Evolutionary conservation across 2,888 invertebrate genomes (phyloP).

Genomic region (Psylliodes chrysocephalus): DNA sequence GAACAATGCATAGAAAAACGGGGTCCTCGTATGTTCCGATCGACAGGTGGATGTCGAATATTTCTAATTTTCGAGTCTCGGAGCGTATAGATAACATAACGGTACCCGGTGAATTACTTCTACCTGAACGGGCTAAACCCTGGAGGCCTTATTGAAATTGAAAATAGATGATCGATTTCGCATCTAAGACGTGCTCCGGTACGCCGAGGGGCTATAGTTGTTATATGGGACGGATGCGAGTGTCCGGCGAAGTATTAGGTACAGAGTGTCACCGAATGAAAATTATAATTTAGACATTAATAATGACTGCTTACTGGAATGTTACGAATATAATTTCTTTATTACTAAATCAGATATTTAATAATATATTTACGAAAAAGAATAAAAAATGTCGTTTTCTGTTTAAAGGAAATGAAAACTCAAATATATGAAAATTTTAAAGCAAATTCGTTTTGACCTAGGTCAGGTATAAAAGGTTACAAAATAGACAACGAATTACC

Average conservation of each 20-base stretch:
- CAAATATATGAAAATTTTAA: too few relatives aligned
- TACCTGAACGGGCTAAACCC: constrained; percentile 33
- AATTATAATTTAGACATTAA: too few relatives aligned
- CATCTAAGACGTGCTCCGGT: constrained; percentile 15
- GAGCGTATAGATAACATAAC: constrained; percentile 23
- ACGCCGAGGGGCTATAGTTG: neutral
- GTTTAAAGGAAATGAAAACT: too few relatives aligned
- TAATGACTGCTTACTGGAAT: too few relatives aligned
- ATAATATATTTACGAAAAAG: too few relatives aligned
- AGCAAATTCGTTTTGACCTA: too few relatives aligned
- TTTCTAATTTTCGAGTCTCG: constrained; percentile 17
- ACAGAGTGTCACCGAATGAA: neutral
- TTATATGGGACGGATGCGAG: neutral
- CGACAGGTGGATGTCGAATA: constrained; percentile 16
- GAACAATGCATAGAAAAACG: neutral
- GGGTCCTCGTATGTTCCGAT: neutral
- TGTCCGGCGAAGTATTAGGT: constrained; percentile 2
- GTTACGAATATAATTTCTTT: too few relatives aligned
- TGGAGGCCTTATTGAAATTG: constrained; percentile 30
- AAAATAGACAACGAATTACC: too few relatives aligned
- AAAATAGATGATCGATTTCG: constrained; percentile 38
- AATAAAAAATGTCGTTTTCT: too few relatives aligned
- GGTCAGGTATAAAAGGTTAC: too few relatives aligned
- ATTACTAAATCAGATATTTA: too few relatives aligned
- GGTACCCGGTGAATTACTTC: constrained; percentile 26